Evolutionary conservation across 2,113 vertebrate genomes (phyloP), one percentile per base, ranked within the genome.

Genomic region (Scophthalmus maximus): DNA sequence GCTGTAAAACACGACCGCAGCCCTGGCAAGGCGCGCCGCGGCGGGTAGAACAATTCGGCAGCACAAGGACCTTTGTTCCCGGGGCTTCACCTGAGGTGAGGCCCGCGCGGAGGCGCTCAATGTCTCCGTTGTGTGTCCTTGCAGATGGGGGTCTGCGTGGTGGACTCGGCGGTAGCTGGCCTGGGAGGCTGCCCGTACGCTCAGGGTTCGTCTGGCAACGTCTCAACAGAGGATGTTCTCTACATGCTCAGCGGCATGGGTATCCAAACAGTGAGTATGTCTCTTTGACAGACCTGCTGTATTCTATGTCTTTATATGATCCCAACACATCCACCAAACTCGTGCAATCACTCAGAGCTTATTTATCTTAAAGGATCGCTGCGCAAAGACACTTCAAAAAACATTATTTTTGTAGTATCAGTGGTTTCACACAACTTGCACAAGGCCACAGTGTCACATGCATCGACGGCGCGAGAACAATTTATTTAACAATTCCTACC

Each of bases 181-280:
- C 93, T 98, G 81, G 96, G 96, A 66, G 97, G 97, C 6, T 98
- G 96, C 87, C 97, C 97, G 14, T 98, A 96, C 40, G 97, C 97
- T 49, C 93, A 92, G 89, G 97, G 96, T 81, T 96, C 97, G 63
- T 96, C 96, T 84, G 97, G 97, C 81, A 98, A 99, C 32, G 95
- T 98, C 77, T 95, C 97, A 80, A 99, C 96, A 25, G 96, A 98
- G 79, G 97, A 98, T 83, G 93, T 98, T 71, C 76, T 98, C 58
- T 98, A 98, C 79, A 98, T 98, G 96, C 96, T 98, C 46, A 92
- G 95, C 38, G 97, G 97, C 76, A 92, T 98, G 85, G 97, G 95
- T 42, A 95, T 99, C 71, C 89, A 95, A 73, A 98, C 96, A 23
- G 97, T 99, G 92, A 95, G 95, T 93, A 55, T 59, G 66, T 64